Evolutionary conservation across 2,113 vertebrate genomes (phyloP).

Genomic region (Tiliqua scincoides): DNA sequence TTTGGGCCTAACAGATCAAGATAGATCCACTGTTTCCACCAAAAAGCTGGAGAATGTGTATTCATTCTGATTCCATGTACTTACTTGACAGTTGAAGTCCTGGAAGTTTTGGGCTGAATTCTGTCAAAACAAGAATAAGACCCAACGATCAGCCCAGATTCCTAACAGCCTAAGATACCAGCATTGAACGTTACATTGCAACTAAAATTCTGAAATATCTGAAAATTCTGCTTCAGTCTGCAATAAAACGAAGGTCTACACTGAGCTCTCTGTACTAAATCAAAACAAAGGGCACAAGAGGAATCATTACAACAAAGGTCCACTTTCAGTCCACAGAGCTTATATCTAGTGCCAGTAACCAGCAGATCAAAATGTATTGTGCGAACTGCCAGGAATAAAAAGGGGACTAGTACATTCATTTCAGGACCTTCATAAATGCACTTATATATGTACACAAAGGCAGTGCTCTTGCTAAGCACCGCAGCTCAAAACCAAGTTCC

Average conservation of each 20-base stretch:
- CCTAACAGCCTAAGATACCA: slow-evolving; percentile 26
- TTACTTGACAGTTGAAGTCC: slow-evolving; percentile 96
- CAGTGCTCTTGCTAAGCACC: too few species aligned
- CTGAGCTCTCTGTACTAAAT: not conserved
- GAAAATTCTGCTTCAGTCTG: not conserved
- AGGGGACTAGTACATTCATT: not conserved
- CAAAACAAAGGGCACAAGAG: not conserved
- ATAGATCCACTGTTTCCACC: not conserved
- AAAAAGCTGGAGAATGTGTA: too few species aligned
- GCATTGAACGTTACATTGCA: not conserved
- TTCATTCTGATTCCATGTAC: not conserved
- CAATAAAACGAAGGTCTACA: not conserved
- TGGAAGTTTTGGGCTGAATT: slow-evolving; percentile 90
- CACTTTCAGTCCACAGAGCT: too few species aligned
- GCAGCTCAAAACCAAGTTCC: too few species aligned
- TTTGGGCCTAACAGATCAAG: not conserved
- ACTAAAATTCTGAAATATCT: not conserved
- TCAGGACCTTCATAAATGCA: too few species aligned
- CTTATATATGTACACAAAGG: not conserved
- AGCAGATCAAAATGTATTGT: not conserved
- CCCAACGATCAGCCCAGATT: slow-evolving; percentile 52
- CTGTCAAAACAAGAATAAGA: slow-evolving; percentile 76
- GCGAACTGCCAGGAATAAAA: not conserved
- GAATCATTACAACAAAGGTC: not conserved
- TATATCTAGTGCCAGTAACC: not conserved